These are phyloP conservation scores for Cichladusa arquata DNA, from an alignment of 2,113 vertebrate species.

Conservation along the genomic window DNA sequence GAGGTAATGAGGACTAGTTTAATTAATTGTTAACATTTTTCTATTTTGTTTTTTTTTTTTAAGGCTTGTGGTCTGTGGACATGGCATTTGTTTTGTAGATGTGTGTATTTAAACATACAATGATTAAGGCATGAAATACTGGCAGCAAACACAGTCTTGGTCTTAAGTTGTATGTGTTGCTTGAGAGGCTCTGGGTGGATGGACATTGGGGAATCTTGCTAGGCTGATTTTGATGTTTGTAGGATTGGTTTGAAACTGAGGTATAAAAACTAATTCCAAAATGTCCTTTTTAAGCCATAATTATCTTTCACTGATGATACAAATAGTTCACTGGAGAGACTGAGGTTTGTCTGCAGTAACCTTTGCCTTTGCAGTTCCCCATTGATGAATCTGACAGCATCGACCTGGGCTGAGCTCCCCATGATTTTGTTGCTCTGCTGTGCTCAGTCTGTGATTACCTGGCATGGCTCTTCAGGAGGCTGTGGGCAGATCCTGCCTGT, in stretches of 20 bases:
- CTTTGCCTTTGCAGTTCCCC: background rate
- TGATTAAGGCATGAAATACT: background rate
- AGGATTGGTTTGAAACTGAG: background rate
- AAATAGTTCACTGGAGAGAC: background rate
- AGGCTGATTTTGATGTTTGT: background rate
- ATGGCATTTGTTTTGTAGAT: background rate
- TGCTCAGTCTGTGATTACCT: background rate
- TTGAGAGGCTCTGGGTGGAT: background rate
- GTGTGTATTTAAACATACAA: background rate
- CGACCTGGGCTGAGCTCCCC: background rate
- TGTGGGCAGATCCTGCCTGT: background rate
- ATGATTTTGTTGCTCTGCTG: background rate
- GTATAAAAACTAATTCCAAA: background rate
- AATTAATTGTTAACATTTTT: conserved; percentile 69
- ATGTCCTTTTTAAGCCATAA: background rate
- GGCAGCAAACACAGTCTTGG: background rate
- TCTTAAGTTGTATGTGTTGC: background rate
- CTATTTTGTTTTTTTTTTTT: background rate
- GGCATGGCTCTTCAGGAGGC: background rate
- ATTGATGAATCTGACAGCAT: background rate
- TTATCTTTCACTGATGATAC: background rate
- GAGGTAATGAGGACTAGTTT: conserved; percentile 69
- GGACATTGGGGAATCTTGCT: background rate
- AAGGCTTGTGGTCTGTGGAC: background rate
- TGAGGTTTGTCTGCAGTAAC: background rate